phyloP scores from a whole-genome alignment of 37 sponge, comb jelly and placozoan species.

The Aphrocallistes beatrix region DNA sequence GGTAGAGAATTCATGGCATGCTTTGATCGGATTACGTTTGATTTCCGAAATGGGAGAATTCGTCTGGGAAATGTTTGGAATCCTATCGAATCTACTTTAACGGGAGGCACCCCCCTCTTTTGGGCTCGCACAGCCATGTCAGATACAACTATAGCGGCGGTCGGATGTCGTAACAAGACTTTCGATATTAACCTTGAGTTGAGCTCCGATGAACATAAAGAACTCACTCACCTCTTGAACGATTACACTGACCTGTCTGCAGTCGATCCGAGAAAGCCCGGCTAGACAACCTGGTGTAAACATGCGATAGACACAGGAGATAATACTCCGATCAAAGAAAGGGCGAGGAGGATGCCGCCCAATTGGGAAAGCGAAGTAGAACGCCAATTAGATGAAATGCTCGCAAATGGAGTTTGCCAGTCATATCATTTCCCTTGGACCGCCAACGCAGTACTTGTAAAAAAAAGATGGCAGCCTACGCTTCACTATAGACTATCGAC shows the following conservation, averaged over 20 bases:
- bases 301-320: conserved; percentile 34
- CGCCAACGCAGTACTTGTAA: conserved; percentile 23
- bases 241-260: neutral
- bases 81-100: neutral
- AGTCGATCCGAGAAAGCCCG: neutral
- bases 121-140: neutral
- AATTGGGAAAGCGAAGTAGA: conserved; percentile 10
- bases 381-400: conserved; percentile 26
- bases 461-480: conserved; percentile 32
- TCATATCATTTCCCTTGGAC: conserved; percentile 28
- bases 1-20: neutral
- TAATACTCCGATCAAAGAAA: conserved; percentile 23
- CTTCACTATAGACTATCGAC: conserved; percentile 39
- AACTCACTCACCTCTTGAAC: neutral
- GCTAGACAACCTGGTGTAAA: neutral
- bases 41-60: neutral
- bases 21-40: neutral
- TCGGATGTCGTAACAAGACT: neutral
- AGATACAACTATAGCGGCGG: neutral
- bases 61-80: neutral
- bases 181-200: neutral
- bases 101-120: neutral
- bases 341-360: conserved; percentile 24
- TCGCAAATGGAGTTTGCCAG: conserved; percentile 19
- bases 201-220: neutral